Percentiles rank a stretch among this genome's conserved stretches.
phyloP scores from a whole-genome alignment of 2,113 vertebrate species.

The Oplegnathus fasciatus region DNA sequence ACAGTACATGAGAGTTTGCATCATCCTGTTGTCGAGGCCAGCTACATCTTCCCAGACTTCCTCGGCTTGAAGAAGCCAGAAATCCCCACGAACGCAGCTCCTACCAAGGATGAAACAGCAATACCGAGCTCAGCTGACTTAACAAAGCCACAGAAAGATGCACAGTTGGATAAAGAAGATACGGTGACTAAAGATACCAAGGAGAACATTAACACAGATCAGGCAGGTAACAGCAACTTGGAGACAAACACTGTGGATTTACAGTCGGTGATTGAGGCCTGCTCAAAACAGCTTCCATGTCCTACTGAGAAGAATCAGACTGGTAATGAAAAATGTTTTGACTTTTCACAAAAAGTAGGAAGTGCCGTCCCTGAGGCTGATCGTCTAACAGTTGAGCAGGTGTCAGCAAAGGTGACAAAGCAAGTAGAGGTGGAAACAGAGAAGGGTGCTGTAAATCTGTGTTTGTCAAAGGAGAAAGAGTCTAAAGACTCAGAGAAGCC shows the following conservation, averaged over 20 bases:
- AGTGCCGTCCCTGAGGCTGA: constrained; percentile 19
- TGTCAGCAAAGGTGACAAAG: constrained; percentile 30
- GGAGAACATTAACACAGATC: constrained; percentile 38
- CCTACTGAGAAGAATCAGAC: constrained; percentile 32
- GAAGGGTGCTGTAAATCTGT: not conserved
- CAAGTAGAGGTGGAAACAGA: constrained; percentile 13
- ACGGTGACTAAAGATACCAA: not conserved
- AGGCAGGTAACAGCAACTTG: constrained; percentile 11
- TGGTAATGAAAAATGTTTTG: constrained; percentile 29
- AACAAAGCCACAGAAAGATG: constrained; percentile 38
- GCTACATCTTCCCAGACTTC: constrained; percentile 78
- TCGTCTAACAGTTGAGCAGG: not conserved
- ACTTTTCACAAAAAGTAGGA: constrained; percentile 38
- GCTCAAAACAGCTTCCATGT: constrained; percentile 28
- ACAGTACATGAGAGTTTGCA: constrained; percentile 83
- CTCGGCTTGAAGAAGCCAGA: constrained; percentile 67
- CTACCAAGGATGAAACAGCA: constrained; percentile 37
- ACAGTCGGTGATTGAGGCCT: not conserved
- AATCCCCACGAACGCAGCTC: constrained; percentile 14
- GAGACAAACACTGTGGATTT: constrained; percentile 41
- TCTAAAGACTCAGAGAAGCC: constrained; percentile 19
- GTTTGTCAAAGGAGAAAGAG: constrained; percentile 36
- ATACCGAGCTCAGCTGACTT: not conserved
- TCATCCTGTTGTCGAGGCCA: constrained; percentile 83
- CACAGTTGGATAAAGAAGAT: constrained; percentile 25